Evolutionary conservation across 2,888 invertebrate species (phyloP).

Genomic region (Agrenia bidenticulata): DNA sequence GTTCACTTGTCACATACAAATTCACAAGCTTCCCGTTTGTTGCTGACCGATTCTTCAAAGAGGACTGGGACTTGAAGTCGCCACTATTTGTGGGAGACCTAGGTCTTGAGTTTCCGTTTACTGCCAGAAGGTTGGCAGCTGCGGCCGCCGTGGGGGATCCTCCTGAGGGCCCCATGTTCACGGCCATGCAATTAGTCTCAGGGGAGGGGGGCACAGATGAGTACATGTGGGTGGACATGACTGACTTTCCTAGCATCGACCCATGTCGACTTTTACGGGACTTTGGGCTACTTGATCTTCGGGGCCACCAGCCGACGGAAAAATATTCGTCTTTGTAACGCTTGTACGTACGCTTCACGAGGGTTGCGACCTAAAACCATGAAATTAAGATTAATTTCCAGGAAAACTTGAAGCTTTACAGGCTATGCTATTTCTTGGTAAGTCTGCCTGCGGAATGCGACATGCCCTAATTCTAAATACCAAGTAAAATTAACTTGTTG

Average conservation of each 20-base stretch:
- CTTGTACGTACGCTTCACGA: slow-evolving; percentile 43
- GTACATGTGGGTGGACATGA: slow-evolving; percentile 48
- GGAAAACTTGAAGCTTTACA: not conserved
- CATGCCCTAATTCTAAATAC: too few relatives aligned
- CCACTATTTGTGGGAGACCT: not conserved
- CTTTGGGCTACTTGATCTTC: too few relatives aligned
- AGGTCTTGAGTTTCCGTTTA: slow-evolving; percentile 24
- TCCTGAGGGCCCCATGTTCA: slow-evolving; percentile 23
- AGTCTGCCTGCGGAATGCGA: too few relatives aligned
- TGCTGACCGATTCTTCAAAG: not conserved
- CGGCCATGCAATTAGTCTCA: slow-evolving; percentile 35
- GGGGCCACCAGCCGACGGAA: slow-evolving; percentile 6
- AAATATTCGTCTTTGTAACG: slow-evolving; percentile 42
- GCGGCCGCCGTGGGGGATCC: slow-evolving; percentile 22
- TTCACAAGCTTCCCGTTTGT: not conserved
- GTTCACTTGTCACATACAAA: slow-evolving; percentile 6
- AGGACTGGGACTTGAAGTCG: not conserved
- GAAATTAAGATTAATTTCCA: not conserved
- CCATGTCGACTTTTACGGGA: slow-evolving; percentile 29
- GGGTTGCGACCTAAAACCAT: slow-evolving; percentile 38
- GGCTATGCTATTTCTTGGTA: too few relatives aligned
- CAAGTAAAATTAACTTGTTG: too few relatives aligned
- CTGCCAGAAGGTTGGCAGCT: slow-evolving; percentile 25
- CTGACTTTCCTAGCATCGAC: slow-evolving; percentile 43
- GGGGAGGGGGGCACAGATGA: slow-evolving; percentile 52